Evolutionary conservation across 2,113 vertebrate genomes (phyloP).

Genomic region (Gymnogyps californianus): DNA sequence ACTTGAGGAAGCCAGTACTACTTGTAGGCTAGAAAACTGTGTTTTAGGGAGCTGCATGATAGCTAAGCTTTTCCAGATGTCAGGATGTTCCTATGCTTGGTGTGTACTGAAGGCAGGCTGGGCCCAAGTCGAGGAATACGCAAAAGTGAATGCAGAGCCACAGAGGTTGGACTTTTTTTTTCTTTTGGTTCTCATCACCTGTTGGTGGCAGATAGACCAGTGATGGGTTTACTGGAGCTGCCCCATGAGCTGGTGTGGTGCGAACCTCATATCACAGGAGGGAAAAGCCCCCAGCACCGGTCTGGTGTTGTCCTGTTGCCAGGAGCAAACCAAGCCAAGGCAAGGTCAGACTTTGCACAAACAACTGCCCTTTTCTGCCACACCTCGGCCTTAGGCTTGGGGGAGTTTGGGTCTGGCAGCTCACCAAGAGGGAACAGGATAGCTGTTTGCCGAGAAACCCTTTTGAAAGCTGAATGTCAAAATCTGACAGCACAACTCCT

Average conservation of each 20-base stretch:
- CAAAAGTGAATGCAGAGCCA: not conserved
- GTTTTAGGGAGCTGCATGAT: not conserved
- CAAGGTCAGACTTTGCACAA: not conserved
- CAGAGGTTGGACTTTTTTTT: not conserved
- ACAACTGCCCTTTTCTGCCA: not conserved
- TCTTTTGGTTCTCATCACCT: not conserved
- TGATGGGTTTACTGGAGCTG: not conserved
- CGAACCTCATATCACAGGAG: not conserved
- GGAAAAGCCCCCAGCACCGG: not conserved
- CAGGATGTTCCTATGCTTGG: not conserved
- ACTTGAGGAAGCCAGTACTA: not conserved
- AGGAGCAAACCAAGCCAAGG: not conserved
- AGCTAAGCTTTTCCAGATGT: not conserved
- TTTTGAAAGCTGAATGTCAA: not conserved
- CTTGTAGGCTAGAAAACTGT: not conserved
- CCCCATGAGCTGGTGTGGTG: not conserved
- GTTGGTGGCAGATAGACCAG: not conserved
- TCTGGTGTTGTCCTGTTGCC: not conserved
- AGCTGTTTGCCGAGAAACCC: not conserved
- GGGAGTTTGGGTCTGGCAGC: not conserved
- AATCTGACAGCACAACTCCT: not conserved
- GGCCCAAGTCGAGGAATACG: not conserved
- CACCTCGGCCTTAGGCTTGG: not conserved
- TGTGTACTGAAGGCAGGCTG: not conserved
- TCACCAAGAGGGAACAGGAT: fast-evolving